Evolutionary conservation across 2,888 invertebrate species (phyloP).

Genomic region (Napeogenes sylphis): DNA sequence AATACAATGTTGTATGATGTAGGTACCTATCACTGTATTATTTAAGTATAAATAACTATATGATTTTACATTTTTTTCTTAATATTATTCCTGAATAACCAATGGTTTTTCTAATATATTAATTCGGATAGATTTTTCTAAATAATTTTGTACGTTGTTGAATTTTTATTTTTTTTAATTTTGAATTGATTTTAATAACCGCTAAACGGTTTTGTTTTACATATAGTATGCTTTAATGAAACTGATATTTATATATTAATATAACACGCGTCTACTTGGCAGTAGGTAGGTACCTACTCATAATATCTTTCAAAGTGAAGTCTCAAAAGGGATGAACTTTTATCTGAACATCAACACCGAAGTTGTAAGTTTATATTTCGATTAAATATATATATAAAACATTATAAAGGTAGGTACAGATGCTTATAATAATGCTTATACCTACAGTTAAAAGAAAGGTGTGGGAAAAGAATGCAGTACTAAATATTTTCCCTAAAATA

Average conservation of each 20-base stretch:
- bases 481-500: constrained; percentile 19
- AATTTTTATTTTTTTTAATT: too few species aligned
- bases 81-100: too few species aligned
- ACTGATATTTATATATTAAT: constrained; percentile 33
- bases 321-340: not conserved
- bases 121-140: too few species aligned
- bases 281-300: constrained; percentile 33
- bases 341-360: not conserved
- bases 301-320: not conserved
- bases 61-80: too few species aligned
- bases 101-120: too few species aligned
- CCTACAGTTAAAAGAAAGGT: not conserved
- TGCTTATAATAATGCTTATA: too few species aligned
- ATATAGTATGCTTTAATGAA: constrained; percentile 49
- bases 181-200: not conserved
- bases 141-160: too few species aligned
- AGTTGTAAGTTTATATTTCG: not conserved
- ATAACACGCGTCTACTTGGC: constrained; percentile 59
- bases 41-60: too few species aligned
- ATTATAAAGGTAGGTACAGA: too few species aligned
- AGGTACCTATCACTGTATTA: too few species aligned
- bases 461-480: constrained; percentile 28
- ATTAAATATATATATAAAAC: not conserved
- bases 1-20: too few species aligned
- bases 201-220: constrained; percentile 27